These are phyloP conservation scores for Tapera naevia DNA, from an alignment of 2,797 vertebrate species.

Conservation along the genomic window DNA sequence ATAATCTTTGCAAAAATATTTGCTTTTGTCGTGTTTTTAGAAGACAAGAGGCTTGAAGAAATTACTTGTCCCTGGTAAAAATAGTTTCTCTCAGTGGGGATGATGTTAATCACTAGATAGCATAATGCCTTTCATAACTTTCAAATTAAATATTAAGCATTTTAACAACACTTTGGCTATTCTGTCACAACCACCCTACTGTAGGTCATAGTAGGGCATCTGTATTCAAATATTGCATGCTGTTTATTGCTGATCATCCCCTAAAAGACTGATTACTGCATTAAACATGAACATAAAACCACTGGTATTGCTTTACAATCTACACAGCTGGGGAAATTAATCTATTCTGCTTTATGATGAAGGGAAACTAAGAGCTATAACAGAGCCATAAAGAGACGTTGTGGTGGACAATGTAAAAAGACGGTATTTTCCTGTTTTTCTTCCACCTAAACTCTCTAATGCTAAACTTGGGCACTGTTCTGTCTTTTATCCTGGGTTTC, in stretches of 20 bases:
- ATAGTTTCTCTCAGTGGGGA: slow-evolving; percentile 42
- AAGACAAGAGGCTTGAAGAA: slow-evolving; percentile 2
- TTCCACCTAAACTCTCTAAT: neutral
- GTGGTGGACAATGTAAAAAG: neutral
- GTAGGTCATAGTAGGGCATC: slow-evolving; percentile 33
- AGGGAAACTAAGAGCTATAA: slow-evolving; percentile 22
- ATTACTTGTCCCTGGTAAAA: slow-evolving; percentile 20
- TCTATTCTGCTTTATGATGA: slow-evolving; percentile 41
- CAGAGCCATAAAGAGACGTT: neutral
- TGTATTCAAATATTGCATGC: slow-evolving; percentile 28
- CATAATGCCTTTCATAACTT: slow-evolving; percentile 55
- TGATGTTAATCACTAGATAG: neutral
- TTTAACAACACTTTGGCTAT: slow-evolving; percentile 17
- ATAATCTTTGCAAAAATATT: neutral
- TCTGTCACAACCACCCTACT: slow-evolving; percentile 17
- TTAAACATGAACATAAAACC: slow-evolving; percentile 58
- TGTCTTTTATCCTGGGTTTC: neutral
- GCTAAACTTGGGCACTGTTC: neutral
- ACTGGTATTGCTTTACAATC: slow-evolving; percentile 10
- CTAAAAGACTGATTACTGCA: slow-evolving; percentile 62
- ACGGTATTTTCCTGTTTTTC: neutral
- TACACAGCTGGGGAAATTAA: slow-evolving; percentile 65
- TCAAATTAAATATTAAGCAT: slow-evolving; percentile 56
- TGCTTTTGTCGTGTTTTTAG: slow-evolving; percentile 12
- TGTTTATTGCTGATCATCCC: slow-evolving; percentile 64